Conservation (phyloP, 2,113 vertebrate genomes). For the Chaenocephalus aceratus region DNA sequence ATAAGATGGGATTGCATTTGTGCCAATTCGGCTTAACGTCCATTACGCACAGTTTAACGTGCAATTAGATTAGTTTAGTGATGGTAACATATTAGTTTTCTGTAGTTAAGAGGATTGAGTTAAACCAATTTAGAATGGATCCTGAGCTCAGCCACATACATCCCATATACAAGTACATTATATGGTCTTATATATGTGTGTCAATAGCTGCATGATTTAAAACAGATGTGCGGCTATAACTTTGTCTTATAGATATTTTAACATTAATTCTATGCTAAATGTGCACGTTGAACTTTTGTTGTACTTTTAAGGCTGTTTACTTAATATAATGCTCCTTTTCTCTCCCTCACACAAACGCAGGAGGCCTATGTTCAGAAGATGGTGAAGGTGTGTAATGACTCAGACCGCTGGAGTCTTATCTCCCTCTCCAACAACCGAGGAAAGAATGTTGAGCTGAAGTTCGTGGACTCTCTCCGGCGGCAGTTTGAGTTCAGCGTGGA, state of each 20-base stretch:
- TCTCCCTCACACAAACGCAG: constrained; percentile 61
- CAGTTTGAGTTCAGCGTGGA: constrained; percentile 99
- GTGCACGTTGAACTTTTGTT: constrained; percentile 1
- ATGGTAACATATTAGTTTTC: constrained; percentile 72
- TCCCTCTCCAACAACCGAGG: constrained; percentile 98
- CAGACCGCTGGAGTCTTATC: constrained; percentile 99
- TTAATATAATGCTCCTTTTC: constrained; percentile 20
- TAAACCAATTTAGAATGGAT: constrained; percentile 81
- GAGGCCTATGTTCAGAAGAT: constrained; percentile 99
- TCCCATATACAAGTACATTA: constrained; percentile 50
- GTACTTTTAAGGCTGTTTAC: background rate
- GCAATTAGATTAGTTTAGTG: constrained; percentile 69
- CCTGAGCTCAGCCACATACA: constrained; percentile 65
- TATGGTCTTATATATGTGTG: constrained; percentile 37
- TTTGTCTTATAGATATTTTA: background rate
- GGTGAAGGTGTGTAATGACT: constrained; percentile 99
- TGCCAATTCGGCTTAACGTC: constrained; percentile 21
- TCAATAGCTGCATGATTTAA: constrained; percentile 6
- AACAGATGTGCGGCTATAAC: background rate
- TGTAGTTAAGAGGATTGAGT: constrained; percentile 78
- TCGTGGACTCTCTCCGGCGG: constrained; percentile 96
- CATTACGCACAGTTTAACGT: constrained; percentile 36
- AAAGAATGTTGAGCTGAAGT: constrained; percentile 99
- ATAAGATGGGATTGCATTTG: constrained; percentile 36
- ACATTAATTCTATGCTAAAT: background rate